Percentiles rank a stretch among this genome's conserved stretches.
These are phyloP conservation scores for Atta texana DNA, from an alignment of 1,140 invertebrate species.

Conservation along the genomic window DNA sequence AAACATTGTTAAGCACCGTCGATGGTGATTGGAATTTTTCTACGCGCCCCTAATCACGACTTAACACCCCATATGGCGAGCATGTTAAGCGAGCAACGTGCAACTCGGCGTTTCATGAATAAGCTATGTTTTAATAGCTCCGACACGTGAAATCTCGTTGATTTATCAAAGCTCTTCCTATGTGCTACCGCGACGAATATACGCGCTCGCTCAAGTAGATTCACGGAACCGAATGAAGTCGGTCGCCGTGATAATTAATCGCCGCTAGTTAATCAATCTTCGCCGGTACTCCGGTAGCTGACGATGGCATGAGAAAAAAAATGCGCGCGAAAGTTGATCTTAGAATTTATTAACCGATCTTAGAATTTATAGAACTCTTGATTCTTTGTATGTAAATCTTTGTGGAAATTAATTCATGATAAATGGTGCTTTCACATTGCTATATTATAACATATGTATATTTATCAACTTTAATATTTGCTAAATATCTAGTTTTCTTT, in stretches of 20 bases:
- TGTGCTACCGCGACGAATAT: not conserved
- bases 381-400: not conserved
- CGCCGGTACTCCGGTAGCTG: not conserved
- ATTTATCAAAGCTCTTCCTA: slow-evolving; percentile 45
- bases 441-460: not conserved
- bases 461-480: not conserved
- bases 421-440: not conserved
- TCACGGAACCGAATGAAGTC: not conserved
- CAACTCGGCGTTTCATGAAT: not conserved
- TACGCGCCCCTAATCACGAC: not conserved
- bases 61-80: slow-evolving; percentile 47
- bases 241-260: slow-evolving; percentile 42
- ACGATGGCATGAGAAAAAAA: not conserved
- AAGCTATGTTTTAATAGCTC: slow-evolving; percentile 36
- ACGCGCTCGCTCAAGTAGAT: too few relatives aligned
- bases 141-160: slow-evolving; percentile 46
- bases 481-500: not conserved
- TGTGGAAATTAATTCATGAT: slow-evolving; percentile 10
- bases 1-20: not conserved
- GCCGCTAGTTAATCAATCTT: slow-evolving; percentile 24
- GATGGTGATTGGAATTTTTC: slow-evolving; percentile 26
- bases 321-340: not conserved
- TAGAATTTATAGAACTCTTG: not conserved
- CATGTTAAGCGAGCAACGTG: slow-evolving; percentile 29
- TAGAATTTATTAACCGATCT: not conserved